These are phyloP conservation scores for Lepidochitona cinerea DNA, from an alignment of 2,888 invertebrate species.

Conservation along the genomic window DNA sequence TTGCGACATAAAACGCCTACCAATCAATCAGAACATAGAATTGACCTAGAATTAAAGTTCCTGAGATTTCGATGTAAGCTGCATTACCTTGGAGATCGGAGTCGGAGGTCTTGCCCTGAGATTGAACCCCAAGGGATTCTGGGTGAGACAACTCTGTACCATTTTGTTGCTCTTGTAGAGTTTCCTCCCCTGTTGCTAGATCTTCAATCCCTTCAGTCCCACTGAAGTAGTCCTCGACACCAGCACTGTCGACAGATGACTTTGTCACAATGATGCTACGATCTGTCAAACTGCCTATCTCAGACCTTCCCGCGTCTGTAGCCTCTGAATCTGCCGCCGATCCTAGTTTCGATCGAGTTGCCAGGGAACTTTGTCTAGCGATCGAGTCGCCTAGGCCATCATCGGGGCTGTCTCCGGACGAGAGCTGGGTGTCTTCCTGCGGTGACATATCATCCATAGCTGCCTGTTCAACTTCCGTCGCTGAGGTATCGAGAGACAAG, in stretches of 20 bases:
- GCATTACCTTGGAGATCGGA: no score
- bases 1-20: no score
- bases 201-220: conserved; percentile 17
- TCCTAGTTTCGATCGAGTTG: conserved; percentile 51
- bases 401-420: conserved; percentile 61
- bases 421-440: conserved; percentile 8
- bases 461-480: conserved; percentile 39
- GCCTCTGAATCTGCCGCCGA: conserved; percentile 58
- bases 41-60: no score
- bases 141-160: background rate
- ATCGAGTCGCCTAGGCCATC: conserved; percentile 67
- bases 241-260: conserved; percentile 71
- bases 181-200: background rate
- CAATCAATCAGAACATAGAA: no score
- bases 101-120: no score
- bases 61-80: no score
- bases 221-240: conserved; percentile 39
- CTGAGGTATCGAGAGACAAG: conserved; percentile 31
- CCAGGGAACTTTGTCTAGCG: conserved; percentile 52
- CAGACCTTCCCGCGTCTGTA: conserved; percentile 48
- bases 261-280: conserved; percentile 68
- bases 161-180: background rate
- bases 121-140: conserved; percentile 21
- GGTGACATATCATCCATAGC: conserved; percentile 22
- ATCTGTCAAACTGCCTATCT: conserved; percentile 39